A percentile compares a stretch with the other conserved stretches of the same genome.
These are phyloP conservation scores for Paramormyrops kingsleyae DNA, from an alignment of 2,113 vertebrate species.

Conservation along the genomic window DNA sequence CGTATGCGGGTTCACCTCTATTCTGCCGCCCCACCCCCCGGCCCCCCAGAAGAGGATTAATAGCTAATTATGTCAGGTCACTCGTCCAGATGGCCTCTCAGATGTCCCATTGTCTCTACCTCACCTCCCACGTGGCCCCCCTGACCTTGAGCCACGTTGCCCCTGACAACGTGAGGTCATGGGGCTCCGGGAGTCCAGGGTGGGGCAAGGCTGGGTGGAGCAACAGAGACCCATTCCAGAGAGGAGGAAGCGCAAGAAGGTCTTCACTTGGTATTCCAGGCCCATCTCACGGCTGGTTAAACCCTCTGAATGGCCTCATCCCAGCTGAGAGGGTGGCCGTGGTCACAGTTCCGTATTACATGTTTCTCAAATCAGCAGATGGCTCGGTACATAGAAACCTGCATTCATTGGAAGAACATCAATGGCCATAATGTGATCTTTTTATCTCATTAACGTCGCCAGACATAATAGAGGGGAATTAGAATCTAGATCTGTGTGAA, in stretches of 20 bases:
- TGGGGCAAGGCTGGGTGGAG: slow-evolving; percentile 70
- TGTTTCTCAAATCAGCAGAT: slow-evolving; percentile 91
- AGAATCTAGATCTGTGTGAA: slow-evolving; percentile 82
- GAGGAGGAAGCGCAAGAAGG: slow-evolving; percentile 55
- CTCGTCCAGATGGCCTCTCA: slow-evolving; percentile 97
- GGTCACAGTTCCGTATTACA: slow-evolving; percentile 82
- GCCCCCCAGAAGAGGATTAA: slow-evolving; percentile 91
- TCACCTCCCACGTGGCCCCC: slow-evolving; percentile 87
- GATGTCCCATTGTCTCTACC: slow-evolving; percentile 85
- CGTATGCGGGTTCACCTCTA: slow-evolving; percentile 72
- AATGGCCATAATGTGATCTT: slow-evolving; percentile 82
- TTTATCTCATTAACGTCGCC: slow-evolving; percentile 91
- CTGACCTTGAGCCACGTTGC: slow-evolving; percentile 88
- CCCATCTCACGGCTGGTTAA: slow-evolving; percentile 94
- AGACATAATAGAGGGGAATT: slow-evolving; percentile 90
- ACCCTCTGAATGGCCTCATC: slow-evolving; percentile 90
- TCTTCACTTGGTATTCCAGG: slow-evolving; percentile 86
- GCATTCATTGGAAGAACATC: slow-evolving; percentile 83
- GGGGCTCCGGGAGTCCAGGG: slow-evolving; percentile 65
- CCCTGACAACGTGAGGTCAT: slow-evolving; percentile 83
- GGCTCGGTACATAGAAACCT: slow-evolving; percentile 84
- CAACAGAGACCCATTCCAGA: slow-evolving; percentile 62
- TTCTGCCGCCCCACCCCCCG: slow-evolving; percentile 20
- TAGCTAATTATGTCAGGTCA: slow-evolving; percentile 98
- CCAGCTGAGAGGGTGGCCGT: slow-evolving; percentile 78